A percentile compares a stretch with the other conserved stretches of the same genome.
Conservation (phyloP, 2,113 vertebrate genomes). For the Calidris pygmaea region DNA sequence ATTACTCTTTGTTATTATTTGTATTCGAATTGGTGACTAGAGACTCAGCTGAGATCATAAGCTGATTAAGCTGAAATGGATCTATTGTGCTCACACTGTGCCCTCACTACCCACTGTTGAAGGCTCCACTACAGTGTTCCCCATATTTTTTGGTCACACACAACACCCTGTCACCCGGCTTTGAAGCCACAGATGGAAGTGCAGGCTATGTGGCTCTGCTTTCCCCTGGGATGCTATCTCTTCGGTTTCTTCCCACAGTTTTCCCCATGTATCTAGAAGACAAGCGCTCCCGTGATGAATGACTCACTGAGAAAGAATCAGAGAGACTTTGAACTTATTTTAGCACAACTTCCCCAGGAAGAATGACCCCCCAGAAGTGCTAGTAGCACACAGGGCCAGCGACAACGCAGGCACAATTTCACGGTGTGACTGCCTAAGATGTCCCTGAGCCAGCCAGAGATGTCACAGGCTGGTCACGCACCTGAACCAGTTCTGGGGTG, state of each 20-base stretch:
- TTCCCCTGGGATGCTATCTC: neutral
- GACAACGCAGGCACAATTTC: neutral
- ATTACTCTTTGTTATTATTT: neutral
- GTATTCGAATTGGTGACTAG: neutral
- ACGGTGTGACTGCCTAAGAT: accelerated
- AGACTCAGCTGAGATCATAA: neutral
- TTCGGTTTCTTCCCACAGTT: conserved; percentile 28
- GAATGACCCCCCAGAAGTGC: conserved; percentile 17
- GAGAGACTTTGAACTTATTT: conserved; percentile 23
- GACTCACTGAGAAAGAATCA: conserved; percentile 44
- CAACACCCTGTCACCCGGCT: neutral
- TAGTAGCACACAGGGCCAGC: neutral
- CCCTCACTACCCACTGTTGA: neutral
- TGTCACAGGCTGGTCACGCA: neutral
- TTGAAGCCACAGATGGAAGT: neutral
- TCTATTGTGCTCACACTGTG: neutral
- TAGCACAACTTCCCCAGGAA: conserved; percentile 41
- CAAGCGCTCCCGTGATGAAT: neutral
- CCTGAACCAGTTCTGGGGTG: neutral
- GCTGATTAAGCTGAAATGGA: neutral
- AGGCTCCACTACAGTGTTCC: neutral
- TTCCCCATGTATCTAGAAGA: neutral
- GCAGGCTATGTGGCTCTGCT: neutral
- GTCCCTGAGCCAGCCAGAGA: neutral
- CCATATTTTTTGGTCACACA: neutral